Conservation (phyloP, 2,888 invertebrate species). For the Taphrorychus bicolor region DNA sequence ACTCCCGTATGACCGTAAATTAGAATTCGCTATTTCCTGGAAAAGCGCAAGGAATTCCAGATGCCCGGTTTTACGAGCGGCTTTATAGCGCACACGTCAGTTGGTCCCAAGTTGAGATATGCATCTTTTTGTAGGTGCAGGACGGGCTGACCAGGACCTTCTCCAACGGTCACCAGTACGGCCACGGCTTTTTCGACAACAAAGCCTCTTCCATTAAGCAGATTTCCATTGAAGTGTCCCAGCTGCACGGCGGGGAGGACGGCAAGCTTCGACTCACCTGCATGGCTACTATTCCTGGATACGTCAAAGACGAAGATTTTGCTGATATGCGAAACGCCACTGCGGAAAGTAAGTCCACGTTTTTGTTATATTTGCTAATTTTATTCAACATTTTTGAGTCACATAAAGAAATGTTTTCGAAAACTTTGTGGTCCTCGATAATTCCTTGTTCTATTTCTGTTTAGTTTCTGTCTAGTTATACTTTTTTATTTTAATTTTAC, state of each 20-base stretch:
- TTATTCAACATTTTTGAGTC: not conserved
- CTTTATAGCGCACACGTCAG: not conserved
- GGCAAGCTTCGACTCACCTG: constrained; percentile 77
- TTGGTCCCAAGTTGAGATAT: not conserved
- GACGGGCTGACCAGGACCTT: constrained; percentile 59
- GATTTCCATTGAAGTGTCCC: constrained; percentile 76
- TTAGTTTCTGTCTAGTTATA: too few relatives aligned
- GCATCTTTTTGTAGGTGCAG: constrained; percentile 53
- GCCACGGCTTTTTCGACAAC: constrained; percentile 61
- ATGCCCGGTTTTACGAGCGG: not conserved
- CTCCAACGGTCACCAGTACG: constrained; percentile 62
- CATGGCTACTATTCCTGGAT: constrained; percentile 79
- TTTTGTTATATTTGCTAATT: not conserved
- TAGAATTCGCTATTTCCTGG: not conserved
- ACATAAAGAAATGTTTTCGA: not conserved
- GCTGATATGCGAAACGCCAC: constrained; percentile 78
- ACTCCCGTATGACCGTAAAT: not conserved
- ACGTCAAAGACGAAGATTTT: constrained; percentile 72
- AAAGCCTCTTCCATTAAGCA: constrained; percentile 69
- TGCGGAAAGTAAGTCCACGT: constrained; percentile 69
- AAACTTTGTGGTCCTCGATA: too few relatives aligned
- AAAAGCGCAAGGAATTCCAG: not conserved
- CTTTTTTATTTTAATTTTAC: too few relatives aligned
- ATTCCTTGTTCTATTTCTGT: too few relatives aligned
- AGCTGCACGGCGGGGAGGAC: constrained; percentile 73